Base-by-base conservation (phyloP, 2,113 vertebrate species). In the Rhinolophus ferrumequinum region DNA sequence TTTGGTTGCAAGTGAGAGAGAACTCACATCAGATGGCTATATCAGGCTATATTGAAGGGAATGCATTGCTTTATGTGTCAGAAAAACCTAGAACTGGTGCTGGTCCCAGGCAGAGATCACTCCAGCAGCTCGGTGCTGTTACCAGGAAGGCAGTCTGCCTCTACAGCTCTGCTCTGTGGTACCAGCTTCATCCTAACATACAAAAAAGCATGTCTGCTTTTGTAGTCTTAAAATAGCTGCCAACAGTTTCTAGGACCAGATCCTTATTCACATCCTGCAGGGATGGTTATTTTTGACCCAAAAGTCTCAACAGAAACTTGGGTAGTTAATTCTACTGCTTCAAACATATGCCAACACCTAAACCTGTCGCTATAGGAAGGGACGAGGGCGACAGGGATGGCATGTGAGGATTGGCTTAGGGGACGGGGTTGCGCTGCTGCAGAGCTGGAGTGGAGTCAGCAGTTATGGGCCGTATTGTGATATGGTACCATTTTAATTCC, bases 241-340 rank as follows among this genome's bases (percentile, higher is more conserved):
- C 8, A 33, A 60, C 0, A 13, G 24, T 69, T 93, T 89, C 47
- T 85, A 81, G 26, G 69, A 47, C 41, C 22, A 82, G 76, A 12
- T 52, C 52, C 67, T 81, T 77, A 88, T 56, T 85, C 88, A 89
- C 24, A 64, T 79, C 69, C 35, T 56, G 44, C 16, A 92, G 60
- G 67, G 44, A 79, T 41, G 75, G 70, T 81, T 73, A 93, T 91
- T 91, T 96, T 75, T 81, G 82, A 86, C n/a, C 44, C 35, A 64
- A 60, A 96, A 67, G n/a, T 56, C 75, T 95, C 79, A 60, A 75
- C 3, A 70, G 86, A 67, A 93, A 75, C 14, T 26, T n/a, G 62
- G 13, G 41, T 73, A 73, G 30, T 73, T 92, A 41, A 87, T 21
- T n/a, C 70, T n/a, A 35, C 35, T 67, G 33, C 15, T 90, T 30